These are phyloP conservation scores for Epistrophe eligans DNA, from an alignment of 2,888 invertebrate genomes.

Conservation along the genomic window DNA sequence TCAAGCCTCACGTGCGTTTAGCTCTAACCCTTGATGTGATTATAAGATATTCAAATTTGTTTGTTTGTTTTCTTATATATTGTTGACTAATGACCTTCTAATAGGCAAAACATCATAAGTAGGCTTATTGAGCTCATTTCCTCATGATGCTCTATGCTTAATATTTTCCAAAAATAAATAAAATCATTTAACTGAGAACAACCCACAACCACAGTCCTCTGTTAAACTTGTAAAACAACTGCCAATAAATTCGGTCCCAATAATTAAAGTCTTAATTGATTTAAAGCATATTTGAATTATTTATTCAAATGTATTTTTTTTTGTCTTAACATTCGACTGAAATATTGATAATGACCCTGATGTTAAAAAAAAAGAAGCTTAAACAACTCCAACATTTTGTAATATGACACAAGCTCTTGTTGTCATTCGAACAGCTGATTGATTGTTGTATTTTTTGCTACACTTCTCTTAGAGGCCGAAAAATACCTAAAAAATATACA, in stretches of 20 bases:
- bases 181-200: conserved; percentile 1
- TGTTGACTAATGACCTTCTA: background rate
- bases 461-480: background rate
- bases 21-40: background rate
- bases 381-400: background rate
- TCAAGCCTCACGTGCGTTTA: background rate
- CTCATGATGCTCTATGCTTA: background rate
- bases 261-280: conserved; percentile 4
- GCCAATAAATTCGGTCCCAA: background rate
- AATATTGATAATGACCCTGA: conserved; percentile 11
- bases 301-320: background rate
- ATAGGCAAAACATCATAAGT: background rate
- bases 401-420: conserved; percentile 1
- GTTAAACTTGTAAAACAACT: background rate
- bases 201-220: background rate
- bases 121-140: background rate
- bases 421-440: conserved; percentile 5
- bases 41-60: background rate
- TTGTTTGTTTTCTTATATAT: background rate
- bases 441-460: background rate
- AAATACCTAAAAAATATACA: background rate
- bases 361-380: background rate
- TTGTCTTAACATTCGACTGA: background rate
- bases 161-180: background rate
- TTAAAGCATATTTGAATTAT: background rate